Evolutionary conservation across 1,140 invertebrate genomes (phyloP).

Genomic region (Colletes latitarsis): DNA sequence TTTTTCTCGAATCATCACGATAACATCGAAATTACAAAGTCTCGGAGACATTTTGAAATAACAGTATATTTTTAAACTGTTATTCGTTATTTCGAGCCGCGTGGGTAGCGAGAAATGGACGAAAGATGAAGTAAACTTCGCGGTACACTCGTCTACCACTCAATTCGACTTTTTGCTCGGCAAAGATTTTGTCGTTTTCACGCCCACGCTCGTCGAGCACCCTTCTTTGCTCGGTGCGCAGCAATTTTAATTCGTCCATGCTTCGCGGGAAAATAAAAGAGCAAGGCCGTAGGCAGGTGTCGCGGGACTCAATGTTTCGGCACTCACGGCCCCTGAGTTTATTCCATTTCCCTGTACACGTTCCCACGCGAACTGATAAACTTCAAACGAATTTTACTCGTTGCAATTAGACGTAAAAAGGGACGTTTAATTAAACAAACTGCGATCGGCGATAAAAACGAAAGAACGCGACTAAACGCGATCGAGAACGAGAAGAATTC

Average conservation of each 20-base stretch:
- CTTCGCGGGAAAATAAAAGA: not conserved
- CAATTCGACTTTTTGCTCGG: not conserved
- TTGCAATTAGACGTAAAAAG: too few relatives aligned
- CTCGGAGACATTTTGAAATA: too few relatives aligned
- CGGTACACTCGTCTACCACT: not conserved
- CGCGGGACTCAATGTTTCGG: not conserved
- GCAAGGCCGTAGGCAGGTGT: not conserved
- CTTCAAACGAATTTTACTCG: not conserved
- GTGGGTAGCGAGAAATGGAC: too few relatives aligned
- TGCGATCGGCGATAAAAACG: too few relatives aligned
- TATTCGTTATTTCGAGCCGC: too few relatives aligned
- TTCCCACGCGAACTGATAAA: not conserved
- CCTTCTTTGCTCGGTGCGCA: not conserved
- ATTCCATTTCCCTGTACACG: not conserved
- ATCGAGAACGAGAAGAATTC: too few relatives aligned
- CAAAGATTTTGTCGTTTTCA: conserved; percentile 1
- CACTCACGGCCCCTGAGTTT: not conserved
- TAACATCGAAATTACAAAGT: too few relatives aligned
- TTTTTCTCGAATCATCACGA: too few relatives aligned
- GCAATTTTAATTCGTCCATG: conserved; percentile 3
- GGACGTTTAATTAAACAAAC: too few relatives aligned
- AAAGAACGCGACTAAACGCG: too few relatives aligned
- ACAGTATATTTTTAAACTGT: too few relatives aligned
- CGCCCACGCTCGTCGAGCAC: not conserved
- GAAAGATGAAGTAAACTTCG: too few relatives aligned